Evolutionary conservation across 1,140 invertebrate genomes (phyloP).

Genomic region (Trypoxylus dichotomus): DNA sequence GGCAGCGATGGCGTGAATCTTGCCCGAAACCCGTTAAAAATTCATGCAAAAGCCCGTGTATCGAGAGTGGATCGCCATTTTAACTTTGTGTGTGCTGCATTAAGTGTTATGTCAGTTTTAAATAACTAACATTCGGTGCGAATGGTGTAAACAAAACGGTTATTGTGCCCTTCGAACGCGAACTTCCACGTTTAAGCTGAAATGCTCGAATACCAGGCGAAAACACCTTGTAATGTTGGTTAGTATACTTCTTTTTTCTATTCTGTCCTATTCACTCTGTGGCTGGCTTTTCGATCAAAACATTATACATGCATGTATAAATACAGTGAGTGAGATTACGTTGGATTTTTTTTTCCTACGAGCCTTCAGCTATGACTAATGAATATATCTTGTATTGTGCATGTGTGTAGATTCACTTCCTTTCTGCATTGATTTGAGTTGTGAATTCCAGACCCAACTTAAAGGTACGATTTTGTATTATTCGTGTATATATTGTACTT

Average conservation of each 20-base stretch:
- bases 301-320: background rate
- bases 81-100: slow-evolving; percentile 12
- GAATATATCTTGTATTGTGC: too few relatives aligned
- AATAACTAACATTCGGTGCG: slow-evolving; percentile 3
- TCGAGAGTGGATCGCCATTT: slow-evolving; percentile 11
- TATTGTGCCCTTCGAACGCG: background rate
- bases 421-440: too few relatives aligned
- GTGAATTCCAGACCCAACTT: too few relatives aligned
- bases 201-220: background rate
- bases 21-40: background rate
- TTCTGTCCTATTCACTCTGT: background rate
- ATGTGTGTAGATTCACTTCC: too few relatives aligned
- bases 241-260: background rate
- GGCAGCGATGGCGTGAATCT: background rate
- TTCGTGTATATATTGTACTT: too few relatives aligned
- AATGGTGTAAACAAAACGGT: slow-evolving; percentile 15
- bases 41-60: background rate
- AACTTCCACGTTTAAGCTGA: background rate
- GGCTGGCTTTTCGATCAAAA: background rate
- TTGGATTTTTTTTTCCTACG: too few relatives aligned
- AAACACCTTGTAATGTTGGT: slow-evolving; percentile 12
- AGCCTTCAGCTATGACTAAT: too few relatives aligned
- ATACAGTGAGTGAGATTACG: too few relatives aligned
- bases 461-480: too few relatives aligned
- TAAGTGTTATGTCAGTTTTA: slow-evolving; percentile 17